Conservation (phyloP, 2,888 invertebrate species). For the Leucania comma region DNA sequence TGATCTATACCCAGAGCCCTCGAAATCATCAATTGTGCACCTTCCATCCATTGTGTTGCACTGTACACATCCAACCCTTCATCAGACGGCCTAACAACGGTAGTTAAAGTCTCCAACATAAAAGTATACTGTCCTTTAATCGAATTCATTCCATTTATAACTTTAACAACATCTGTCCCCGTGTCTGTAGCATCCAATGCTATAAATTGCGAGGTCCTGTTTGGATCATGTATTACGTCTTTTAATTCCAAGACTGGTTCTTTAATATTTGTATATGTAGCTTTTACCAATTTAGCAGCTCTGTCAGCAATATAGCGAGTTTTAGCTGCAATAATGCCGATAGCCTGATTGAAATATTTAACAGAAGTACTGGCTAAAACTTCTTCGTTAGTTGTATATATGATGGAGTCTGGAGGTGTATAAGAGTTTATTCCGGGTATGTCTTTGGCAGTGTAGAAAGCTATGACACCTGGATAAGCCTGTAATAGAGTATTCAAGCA, state of each 20-base stretch:
- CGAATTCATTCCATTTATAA: constrained; percentile 86
- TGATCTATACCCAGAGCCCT: constrained; percentile 88
- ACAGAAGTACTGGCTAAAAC: constrained; percentile 77
- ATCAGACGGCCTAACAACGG: constrained; percentile 92
- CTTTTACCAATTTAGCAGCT: constrained; percentile 90
- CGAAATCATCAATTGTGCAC: constrained; percentile 89
- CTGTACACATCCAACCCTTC: constrained; percentile 92
- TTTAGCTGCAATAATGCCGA: constrained; percentile 90
- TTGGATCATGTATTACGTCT: constrained; percentile 67
- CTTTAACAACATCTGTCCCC: constrained; percentile 80
- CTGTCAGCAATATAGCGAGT: constrained; percentile 87
- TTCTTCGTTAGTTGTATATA: constrained; percentile 78
- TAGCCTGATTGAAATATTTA: constrained; percentile 75
- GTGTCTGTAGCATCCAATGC: constrained; percentile 68
- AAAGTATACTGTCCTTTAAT: constrained; percentile 93
- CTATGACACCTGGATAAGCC: constrained; percentile 90
- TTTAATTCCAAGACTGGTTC: constrained; percentile 74
- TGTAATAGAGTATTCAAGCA: neutral
- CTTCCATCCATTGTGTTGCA: constrained; percentile 91
- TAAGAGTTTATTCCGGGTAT: constrained; percentile 92
- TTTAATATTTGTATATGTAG: constrained; percentile 85
- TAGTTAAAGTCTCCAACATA: constrained; percentile 93
- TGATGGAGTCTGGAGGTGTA: constrained; percentile 69
- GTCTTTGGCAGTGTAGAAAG: constrained; percentile 91
- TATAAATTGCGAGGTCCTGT: constrained; percentile 61